A percentile compares a stretch with the other conserved stretches of the same genome.
Evolutionary conservation across 2,113 vertebrate species (phyloP).

Genomic region (Pachypanchax playfairii): DNA sequence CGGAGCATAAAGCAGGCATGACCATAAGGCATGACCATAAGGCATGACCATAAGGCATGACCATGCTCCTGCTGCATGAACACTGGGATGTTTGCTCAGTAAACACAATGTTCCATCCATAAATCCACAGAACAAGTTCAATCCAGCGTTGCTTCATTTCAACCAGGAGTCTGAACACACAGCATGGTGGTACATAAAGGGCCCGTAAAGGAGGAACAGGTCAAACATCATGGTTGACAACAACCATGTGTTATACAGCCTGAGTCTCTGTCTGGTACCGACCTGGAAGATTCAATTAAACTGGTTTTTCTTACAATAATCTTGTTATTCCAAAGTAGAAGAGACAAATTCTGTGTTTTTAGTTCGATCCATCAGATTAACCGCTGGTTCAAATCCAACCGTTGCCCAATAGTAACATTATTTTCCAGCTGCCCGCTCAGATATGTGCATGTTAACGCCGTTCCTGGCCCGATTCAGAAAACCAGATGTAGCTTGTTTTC

Average conservation of each 20-base stretch:
- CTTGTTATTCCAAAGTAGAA: slow-evolving; percentile 28
- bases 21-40: background rate
- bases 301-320: background rate
- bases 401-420: slow-evolving; percentile 26
- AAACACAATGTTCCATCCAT: slow-evolving; percentile 31
- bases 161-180: slow-evolving; percentile 1
- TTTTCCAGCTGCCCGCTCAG: slow-evolving; percentile 12
- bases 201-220: background rate
- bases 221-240: too few relatives aligned
- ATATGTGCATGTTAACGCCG: background rate
- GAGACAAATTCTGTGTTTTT: slow-evolving; percentile 29
- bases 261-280: too few relatives aligned
- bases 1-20: slow-evolving; percentile 15
- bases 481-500: slow-evolving; percentile 29
- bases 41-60: too few relatives aligned
- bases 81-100: slow-evolving; percentile 25
- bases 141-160: slow-evolving; percentile 3
- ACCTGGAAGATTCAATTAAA: background rate
- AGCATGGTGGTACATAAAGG: background rate
- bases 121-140: slow-evolving; percentile 1
- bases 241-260: too few relatives aligned
- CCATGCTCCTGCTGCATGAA: background rate
- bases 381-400: slow-evolving; percentile 28
- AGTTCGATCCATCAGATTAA: slow-evolving; percentile 22
- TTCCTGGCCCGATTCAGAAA: slow-evolving; percentile 25